Conservation (phyloP, 2,113 vertebrate genomes). For the Dromiciops gliroides region DNA sequence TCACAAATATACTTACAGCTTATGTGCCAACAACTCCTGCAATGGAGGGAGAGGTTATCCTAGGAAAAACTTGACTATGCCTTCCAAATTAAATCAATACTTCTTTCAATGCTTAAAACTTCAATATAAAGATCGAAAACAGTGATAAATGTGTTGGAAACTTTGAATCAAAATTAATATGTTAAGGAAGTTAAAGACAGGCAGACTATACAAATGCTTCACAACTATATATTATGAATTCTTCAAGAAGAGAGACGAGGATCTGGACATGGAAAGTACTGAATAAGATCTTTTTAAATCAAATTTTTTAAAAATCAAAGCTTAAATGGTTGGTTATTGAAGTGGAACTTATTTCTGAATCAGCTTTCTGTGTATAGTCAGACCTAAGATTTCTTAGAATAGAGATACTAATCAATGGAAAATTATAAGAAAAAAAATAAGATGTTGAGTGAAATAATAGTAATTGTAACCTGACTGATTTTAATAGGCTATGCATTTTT, state of each 20-base stretch:
- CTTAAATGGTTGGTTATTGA: neutral
- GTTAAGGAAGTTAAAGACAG: neutral
- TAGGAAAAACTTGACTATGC: neutral
- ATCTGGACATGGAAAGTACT: neutral
- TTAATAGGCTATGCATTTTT: neutral
- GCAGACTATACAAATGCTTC: neutral
- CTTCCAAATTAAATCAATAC: neutral
- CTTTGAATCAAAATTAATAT: neutral
- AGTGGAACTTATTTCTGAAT: neutral
- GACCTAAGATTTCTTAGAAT: neutral
- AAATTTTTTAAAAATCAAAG: too few relatives aligned
- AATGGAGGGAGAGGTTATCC: neutral
- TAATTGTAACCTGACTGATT: neutral
- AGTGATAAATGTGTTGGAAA: neutral
- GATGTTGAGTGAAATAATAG: neutral
- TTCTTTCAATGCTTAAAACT: neutral
- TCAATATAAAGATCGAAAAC: neutral
- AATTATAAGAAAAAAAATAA: neutral
- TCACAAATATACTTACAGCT: neutral
- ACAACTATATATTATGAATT: neutral
- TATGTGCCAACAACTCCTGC: neutral
- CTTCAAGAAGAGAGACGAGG: neutral
- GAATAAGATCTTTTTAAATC: too few relatives aligned
- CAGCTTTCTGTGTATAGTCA: neutral
- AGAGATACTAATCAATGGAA: neutral